Evolutionary conservation across 2,113 vertebrate genomes (phyloP).

Genomic region (Potamarius usumacintae): DNA sequence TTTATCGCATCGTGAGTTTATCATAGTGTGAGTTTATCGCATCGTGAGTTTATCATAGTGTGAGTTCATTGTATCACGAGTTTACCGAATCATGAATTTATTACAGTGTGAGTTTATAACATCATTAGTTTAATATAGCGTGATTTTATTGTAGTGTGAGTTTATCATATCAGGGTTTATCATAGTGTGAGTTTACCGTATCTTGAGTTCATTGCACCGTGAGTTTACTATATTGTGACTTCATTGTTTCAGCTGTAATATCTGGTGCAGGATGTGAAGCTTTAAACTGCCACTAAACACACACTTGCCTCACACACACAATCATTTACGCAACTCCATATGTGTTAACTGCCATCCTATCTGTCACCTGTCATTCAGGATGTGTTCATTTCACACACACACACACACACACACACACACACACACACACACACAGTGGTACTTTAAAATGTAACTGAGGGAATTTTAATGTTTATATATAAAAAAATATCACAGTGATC

Average conservation of each 20-base stretch:
- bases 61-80: too few relatives aligned
- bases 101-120: too few relatives aligned
- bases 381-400: slow-evolving; percentile 1
- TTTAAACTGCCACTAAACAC: background rate
- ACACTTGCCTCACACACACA: background rate
- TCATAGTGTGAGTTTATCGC: too few relatives aligned
- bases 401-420: background rate
- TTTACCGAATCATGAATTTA: too few relatives aligned
- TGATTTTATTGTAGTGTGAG: too few relatives aligned
- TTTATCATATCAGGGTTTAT: too few relatives aligned
- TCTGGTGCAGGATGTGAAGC: background rate
- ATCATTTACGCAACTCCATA: background rate
- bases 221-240: too few relatives aligned
- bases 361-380: slow-evolving; percentile 13
- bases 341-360: slow-evolving; percentile 2
- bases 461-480: background rate
- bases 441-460: background rate
- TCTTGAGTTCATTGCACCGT: too few relatives aligned
- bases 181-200: too few relatives aligned
- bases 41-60: too few relatives aligned
- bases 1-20: too few relatives aligned
- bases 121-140: too few relatives aligned
- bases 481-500: background rate
- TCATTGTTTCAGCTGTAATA: background rate
- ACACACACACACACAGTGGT: slow-evolving; percentile 16